Conservation (phyloP, 2,113 vertebrate species). For the Bucco capensis region DNA sequence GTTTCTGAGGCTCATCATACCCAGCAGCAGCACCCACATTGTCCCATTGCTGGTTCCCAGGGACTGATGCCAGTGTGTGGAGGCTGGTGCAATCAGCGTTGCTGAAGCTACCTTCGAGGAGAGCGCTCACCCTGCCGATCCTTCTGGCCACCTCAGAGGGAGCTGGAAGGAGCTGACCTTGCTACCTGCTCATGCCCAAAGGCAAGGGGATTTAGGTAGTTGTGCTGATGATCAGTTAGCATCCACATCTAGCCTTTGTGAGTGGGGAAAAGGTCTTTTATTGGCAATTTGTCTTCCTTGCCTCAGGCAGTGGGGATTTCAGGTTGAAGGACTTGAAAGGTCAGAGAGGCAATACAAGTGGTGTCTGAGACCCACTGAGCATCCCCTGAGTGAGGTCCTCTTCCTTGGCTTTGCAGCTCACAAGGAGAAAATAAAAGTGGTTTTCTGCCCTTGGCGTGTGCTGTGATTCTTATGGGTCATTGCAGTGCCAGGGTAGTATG, state of each 20-base stretch:
- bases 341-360: not conserved
- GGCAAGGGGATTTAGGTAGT: not conserved
- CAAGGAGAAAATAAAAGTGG: not conserved
- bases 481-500: not conserved
- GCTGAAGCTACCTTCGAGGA: not conserved
- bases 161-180: not conserved
- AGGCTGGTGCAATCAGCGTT: accelerated
- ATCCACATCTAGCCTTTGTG: not conserved
- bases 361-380: not conserved
- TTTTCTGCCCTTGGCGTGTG: not conserved
- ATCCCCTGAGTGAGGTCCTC: not conserved
- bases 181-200: not conserved
- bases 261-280: not conserved
- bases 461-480: not conserved
- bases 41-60: not conserved
- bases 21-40: not conserved
- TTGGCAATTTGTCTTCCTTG: not conserved
- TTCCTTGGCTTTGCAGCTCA: not conserved
- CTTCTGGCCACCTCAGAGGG: not conserved
- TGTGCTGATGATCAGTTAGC: accelerated
- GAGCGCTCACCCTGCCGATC: not conserved
- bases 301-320: not conserved
- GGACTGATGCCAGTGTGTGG: accelerated
- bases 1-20: accelerated
- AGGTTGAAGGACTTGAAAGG: not conserved